These are phyloP conservation scores for Amphipoea oculea DNA, from an alignment of 2,888 invertebrate species.

Conservation along the genomic window DNA sequence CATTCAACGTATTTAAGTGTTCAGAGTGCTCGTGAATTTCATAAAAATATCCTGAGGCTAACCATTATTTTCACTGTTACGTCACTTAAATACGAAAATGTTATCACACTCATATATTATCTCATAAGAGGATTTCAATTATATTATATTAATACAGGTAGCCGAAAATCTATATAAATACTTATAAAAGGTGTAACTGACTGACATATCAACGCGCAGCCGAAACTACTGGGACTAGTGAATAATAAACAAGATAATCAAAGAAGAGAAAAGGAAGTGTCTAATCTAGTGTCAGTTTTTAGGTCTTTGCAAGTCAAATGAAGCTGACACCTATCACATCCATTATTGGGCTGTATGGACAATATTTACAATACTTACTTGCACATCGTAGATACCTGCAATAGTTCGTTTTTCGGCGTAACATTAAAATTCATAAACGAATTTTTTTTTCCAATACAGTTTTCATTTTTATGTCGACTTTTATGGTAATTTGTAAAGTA, in stretches of 20 bases:
- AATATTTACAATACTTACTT: constrained; percentile 21
- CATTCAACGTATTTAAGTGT: constrained; percentile 41
- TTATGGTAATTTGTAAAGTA: neutral
- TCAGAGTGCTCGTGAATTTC: constrained; percentile 38
- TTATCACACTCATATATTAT: neutral
- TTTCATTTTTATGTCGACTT: neutral
- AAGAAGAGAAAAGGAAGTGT: neutral
- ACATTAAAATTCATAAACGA: neutral
- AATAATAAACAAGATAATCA: neutral
- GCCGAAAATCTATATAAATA: no score
- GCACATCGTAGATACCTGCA: neutral
- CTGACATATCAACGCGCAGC: no score
- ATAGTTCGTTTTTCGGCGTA: neutral
- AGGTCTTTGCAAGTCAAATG: neutral
- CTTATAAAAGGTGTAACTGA: no score
- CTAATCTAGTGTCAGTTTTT: neutral
- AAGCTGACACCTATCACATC: neutral
- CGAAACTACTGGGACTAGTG: neutral
- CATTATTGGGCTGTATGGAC: neutral
- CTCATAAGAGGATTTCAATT: neutral
- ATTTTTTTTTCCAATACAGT: no score
- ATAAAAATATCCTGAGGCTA: constrained; percentile 7
- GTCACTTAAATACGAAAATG: neutral
- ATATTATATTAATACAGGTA: neutral
- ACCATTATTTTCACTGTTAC: neutral